Percentiles rank a stretch among this genome's conserved stretches.
Evolutionary conservation across 2,113 vertebrate species (phyloP).

Genomic region (Salvator merianae): DNA sequence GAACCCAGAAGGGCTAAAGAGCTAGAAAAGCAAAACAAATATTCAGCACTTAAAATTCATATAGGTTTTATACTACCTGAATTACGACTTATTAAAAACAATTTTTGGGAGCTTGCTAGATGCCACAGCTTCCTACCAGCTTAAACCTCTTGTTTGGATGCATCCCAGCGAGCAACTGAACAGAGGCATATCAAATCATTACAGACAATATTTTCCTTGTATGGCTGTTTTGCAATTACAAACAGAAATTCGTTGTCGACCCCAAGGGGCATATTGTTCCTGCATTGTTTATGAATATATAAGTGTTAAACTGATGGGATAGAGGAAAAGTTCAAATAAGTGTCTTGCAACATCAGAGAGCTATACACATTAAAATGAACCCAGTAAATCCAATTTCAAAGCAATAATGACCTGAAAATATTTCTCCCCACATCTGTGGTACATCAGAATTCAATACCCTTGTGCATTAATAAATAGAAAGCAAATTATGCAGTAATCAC

Average conservation of each 20-base stretch:
- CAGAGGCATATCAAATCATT: neutral
- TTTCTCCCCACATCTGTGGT: neutral
- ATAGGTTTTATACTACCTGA: neutral
- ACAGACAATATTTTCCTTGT: neutral
- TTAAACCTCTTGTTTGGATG: neutral
- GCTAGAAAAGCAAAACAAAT: conserved; percentile 25
- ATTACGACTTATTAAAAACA: neutral
- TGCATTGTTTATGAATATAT: neutral
- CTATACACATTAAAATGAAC: neutral
- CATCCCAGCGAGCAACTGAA: neutral
- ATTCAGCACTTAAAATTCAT: neutral
- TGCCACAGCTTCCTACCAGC: neutral
- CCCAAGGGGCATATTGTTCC: neutral
- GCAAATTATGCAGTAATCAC: neutral
- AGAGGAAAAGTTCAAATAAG: neutral
- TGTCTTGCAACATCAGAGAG: neutral
- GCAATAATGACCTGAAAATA: neutral
- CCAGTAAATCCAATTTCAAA: neutral
- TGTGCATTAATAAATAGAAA: neutral
- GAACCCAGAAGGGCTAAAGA: conserved; percentile 55
- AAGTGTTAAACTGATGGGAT: neutral
- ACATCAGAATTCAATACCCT: neutral
- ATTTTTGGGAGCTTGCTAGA: neutral
- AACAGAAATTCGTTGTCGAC: no score
- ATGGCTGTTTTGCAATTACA: neutral